Conservation (phyloP, 2,113 vertebrate species). For the Cettia cetti region DNA sequence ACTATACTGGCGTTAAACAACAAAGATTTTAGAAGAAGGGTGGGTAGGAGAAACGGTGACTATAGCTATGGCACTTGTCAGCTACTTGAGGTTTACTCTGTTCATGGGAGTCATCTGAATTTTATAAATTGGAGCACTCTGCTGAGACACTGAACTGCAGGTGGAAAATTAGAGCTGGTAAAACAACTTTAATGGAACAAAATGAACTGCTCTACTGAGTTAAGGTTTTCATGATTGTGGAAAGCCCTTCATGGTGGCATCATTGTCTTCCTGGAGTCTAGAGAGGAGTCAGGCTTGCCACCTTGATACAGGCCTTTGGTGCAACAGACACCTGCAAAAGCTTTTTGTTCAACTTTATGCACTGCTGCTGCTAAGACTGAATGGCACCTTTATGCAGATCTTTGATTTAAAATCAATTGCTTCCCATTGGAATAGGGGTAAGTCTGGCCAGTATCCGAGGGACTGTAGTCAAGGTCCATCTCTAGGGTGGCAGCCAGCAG, state of each 20-base stretch:
- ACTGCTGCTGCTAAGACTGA: background rate
- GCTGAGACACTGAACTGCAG: background rate
- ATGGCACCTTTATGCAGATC: background rate
- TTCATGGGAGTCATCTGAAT: background rate
- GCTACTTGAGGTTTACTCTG: background rate
- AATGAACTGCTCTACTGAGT: background rate
- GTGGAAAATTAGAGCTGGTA: background rate
- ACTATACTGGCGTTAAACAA: background rate
- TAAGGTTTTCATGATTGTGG: background rate
- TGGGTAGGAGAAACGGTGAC: background rate
- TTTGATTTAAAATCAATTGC: background rate
- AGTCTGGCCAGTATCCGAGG: background rate
- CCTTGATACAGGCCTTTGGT: background rate
- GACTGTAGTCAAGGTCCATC: background rate
- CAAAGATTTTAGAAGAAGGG: background rate
- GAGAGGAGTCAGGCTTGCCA: background rate
- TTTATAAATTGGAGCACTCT: background rate
- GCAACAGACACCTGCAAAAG: background rate
- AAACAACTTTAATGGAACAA: background rate
- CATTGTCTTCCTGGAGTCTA: background rate
- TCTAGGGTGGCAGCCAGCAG: accelerated
- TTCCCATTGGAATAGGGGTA: background rate
- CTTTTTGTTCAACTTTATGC: background rate
- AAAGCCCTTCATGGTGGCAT: background rate
- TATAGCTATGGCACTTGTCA: background rate